Percentiles rank a stretch among this genome's conserved stretches.
These are phyloP conservation scores for Luffia ferchaultella DNA, from an alignment of 2,888 invertebrate species.

Conservation along the genomic window DNA sequence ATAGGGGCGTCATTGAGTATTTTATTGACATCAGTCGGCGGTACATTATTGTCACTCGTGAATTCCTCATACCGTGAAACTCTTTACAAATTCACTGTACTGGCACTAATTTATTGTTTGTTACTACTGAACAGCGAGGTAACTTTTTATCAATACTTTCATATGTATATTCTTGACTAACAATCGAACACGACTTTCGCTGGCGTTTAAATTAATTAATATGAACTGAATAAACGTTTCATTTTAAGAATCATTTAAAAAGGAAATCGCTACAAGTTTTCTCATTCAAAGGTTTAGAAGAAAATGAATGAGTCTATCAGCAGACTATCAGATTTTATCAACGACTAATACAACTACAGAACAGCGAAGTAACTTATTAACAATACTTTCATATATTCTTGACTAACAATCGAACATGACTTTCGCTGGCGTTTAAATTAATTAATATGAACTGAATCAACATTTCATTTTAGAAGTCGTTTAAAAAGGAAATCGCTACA, in stretches of 20 bases:
- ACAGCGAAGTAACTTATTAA: no score
- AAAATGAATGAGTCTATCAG: neutral
- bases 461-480: no score
- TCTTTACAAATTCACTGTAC: slow-evolving; percentile 49
- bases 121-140: neutral
- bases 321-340: neutral
- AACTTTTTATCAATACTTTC: no score
- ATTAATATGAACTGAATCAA: no score
- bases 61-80: slow-evolving; percentile 17
- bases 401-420: no score
- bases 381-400: no score
- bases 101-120: slow-evolving; percentile 31
- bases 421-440: no score
- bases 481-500: neutral
- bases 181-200: no score
- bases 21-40: slow-evolving; percentile 36
- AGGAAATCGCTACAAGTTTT: neutral
- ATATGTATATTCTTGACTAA: no score
- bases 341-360: neutral
- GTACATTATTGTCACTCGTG: neutral
- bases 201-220: no score
- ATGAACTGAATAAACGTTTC: no score
- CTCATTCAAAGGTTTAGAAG: neutral
- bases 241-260: neutral
- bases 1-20: slow-evolving; percentile 46